These are phyloP conservation scores for Apodemia zela DNA, from an alignment of 2,888 invertebrate genomes.

Conservation along the genomic window DNA sequence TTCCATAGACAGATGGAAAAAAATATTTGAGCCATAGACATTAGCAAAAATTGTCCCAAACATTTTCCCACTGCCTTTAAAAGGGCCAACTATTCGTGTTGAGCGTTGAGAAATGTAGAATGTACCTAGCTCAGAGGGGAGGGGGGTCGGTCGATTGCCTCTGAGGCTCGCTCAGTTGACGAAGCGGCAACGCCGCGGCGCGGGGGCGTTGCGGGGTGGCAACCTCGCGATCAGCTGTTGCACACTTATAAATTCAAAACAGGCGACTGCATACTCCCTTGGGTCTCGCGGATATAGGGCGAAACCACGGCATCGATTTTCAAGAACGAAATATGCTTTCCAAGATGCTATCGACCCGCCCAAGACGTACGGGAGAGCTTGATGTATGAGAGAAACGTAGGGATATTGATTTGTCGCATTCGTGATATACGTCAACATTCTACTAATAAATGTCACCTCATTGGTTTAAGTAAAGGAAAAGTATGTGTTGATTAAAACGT, in stretches of 20 bases:
- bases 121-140: constrained; percentile 48
- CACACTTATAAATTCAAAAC: constrained; percentile 67
- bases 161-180: constrained; percentile 37
- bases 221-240: constrained; percentile 73
- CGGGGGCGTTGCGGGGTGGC: constrained; percentile 45
- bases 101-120: constrained; percentile 51
- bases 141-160: constrained; percentile 70
- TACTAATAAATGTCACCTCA: too few relatives aligned
- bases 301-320: constrained; percentile 23
- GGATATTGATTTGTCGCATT: background rate
- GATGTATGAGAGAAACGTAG: constrained; percentile 6
- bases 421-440: background rate
- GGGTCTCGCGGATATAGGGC: constrained; percentile 32
- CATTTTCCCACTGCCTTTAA: constrained; percentile 33
- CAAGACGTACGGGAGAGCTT: constrained; percentile 1
- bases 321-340: constrained; percentile 5
- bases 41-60: constrained; percentile 29
- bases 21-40: constrained; percentile 12
- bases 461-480: too few relatives aligned
- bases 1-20: background rate
- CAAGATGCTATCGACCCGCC: constrained; percentile 20
- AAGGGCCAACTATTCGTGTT: constrained; percentile 51
- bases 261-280: constrained; percentile 41
- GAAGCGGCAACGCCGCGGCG: constrained; percentile 55
- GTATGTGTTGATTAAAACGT: too few relatives aligned